Percentiles rank a stretch among this genome's conserved stretches.
Conservation (phyloP, 2,888 invertebrate species). For the Eremobia ochroleuca region DNA sequence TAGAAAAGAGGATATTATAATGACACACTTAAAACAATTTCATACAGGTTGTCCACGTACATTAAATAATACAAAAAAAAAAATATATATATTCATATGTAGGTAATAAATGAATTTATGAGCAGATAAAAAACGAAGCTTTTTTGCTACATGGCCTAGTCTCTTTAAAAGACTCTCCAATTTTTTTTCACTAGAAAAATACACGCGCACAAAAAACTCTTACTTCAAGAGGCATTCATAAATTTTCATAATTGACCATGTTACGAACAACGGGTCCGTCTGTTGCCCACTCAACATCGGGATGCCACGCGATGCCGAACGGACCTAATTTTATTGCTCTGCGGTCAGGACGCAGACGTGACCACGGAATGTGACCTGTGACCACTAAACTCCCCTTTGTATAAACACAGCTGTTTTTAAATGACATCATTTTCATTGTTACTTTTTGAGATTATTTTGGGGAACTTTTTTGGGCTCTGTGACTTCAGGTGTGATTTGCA, state of each 20-base stretch:
- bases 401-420: conserved; percentile 30
- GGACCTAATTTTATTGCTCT: conserved; percentile 46
- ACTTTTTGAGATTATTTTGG: conserved; percentile 6
- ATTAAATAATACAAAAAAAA: neutral
- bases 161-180: neutral
- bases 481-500: conserved; percentile 14
- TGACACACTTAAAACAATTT: conserved; percentile 9
- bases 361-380: conserved; percentile 30
- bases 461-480: conserved; percentile 10
- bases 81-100: neutral
- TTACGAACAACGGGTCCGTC: conserved; percentile 5
- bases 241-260: conserved; percentile 43
- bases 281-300: conserved; percentile 26
- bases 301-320: conserved; percentile 22
- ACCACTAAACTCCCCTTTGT: conserved; percentile 15
- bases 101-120: neutral
- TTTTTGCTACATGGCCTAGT: neutral
- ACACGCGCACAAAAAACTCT: neutral
- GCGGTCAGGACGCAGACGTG: conserved; percentile 42
- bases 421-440: conserved; percentile 39
- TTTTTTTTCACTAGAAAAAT: neutral
- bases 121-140: neutral
- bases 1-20: conserved; percentile 42
- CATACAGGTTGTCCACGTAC: neutral
- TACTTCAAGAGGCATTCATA: conserved; percentile 37